Percentiles rank a stretch among this genome's conserved stretches.
Conservation (phyloP, 2,797 vertebrate genomes). For the Tapirus indicus region DNA sequence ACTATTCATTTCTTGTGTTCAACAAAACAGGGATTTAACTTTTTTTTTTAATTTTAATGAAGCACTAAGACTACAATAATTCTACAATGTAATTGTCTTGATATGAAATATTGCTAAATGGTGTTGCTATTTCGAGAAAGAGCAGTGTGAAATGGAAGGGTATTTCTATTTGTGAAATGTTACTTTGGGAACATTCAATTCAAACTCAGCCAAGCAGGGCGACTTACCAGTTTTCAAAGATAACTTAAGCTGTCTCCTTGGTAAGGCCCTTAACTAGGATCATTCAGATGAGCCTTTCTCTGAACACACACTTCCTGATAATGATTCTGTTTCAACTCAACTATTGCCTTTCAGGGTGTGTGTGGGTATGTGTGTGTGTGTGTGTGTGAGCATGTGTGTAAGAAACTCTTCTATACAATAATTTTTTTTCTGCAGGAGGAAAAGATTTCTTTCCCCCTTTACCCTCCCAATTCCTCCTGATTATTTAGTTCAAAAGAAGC, state of each 20-base stretch:
- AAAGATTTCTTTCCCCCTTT: not conserved
- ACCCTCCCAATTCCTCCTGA: slow-evolving; percentile 1
- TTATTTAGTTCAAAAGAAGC: slow-evolving; percentile 44
- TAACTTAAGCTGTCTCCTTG: slow-evolving; percentile 83
- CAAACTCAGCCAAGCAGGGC: slow-evolving; percentile 88
- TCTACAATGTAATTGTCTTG: slow-evolving; percentile 89
- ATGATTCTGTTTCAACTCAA: slow-evolving; percentile 84
- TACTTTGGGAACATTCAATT: slow-evolving; percentile 86
- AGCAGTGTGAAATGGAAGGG: slow-evolving; percentile 84
- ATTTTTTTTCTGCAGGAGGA: not conserved
- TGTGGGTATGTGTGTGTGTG: not conserved
- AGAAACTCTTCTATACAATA: slow-evolving; percentile 8
- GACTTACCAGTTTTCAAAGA: slow-evolving; percentile 84
- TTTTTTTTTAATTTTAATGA: slow-evolving; percentile 90
- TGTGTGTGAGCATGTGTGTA: not conserved
- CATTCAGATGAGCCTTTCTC: slow-evolving; percentile 87
- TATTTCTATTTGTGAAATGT: slow-evolving; percentile 87
- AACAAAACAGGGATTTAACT: slow-evolving; percentile 91
- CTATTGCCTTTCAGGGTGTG: slow-evolving; percentile 46
- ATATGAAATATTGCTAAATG: slow-evolving; percentile 90
- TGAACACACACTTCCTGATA: slow-evolving; percentile 81
- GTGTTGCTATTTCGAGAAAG: slow-evolving; percentile 87
- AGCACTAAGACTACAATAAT: slow-evolving; percentile 90
- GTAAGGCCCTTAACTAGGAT: slow-evolving; percentile 88
- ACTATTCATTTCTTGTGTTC: slow-evolving; percentile 92